These are phyloP conservation scores for Manis pentadactyla DNA, from an alignment of 2,797 vertebrate species.

Conservation along the genomic window DNA sequence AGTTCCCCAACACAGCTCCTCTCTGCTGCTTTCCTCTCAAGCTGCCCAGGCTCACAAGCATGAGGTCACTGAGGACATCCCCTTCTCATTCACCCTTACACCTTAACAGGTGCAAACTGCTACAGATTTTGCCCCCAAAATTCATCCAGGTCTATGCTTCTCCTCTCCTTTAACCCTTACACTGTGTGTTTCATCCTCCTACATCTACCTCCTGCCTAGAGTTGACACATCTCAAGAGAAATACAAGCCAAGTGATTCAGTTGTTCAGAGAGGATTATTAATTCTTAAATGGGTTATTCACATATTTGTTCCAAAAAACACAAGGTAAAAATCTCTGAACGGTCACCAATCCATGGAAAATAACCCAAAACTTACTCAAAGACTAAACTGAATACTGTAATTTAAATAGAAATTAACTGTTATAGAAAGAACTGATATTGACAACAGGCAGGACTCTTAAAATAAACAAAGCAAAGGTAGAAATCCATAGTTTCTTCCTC, in stretches of 20 bases:
- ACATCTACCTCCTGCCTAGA: neutral
- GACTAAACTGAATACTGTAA: neutral
- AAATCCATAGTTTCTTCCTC: neutral
- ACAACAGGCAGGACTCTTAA: neutral
- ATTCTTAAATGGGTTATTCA: constrained; percentile 33
- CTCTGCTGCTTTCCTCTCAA: neutral
- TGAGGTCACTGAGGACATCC: neutral
- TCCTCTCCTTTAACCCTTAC: neutral
- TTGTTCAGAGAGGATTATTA: neutral
- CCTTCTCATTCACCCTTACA: neutral
- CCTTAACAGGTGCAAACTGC: neutral
- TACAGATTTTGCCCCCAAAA: neutral
- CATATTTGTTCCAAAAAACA: neutral
- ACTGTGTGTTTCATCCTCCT: neutral
- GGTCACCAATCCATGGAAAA: neutral
- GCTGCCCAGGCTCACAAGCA: neutral
- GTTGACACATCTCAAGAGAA: neutral
- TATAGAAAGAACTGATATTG: constrained; percentile 19
- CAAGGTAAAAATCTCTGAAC: neutral
- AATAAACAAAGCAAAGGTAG: constrained; percentile 20
- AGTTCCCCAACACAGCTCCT: neutral
- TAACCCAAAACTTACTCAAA: neutral
- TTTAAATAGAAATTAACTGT: constrained; percentile 14
- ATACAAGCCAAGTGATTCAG: neutral
- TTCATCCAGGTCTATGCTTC: neutral